A percentile compares a stretch with the other conserved stretches of the same genome.
Evolutionary conservation across 2,797 vertebrate genomes (phyloP).

Genomic region (Phaenicophaeus curvirostris): DNA sequence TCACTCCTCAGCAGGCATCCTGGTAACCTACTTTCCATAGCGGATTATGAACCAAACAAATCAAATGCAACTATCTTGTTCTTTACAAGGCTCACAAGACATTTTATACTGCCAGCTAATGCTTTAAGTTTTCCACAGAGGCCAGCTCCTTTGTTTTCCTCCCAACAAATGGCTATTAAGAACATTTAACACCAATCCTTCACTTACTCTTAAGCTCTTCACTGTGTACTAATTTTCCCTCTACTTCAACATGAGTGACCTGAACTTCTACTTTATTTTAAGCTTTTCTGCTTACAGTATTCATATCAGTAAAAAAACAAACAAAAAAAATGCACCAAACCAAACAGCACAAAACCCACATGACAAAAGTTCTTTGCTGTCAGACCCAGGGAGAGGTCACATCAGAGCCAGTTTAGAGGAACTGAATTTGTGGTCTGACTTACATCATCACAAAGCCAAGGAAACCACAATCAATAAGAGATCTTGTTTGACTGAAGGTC

Average conservation of each 20-base stretch:
- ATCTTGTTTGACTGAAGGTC: not conserved
- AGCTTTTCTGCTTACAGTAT: not conserved
- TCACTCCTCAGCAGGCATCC: not conserved
- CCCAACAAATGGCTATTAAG: not conserved
- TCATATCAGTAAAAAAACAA: not conserved
- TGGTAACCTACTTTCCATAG: fast-evolving
- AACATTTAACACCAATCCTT: not conserved
- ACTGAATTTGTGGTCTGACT: not conserved
- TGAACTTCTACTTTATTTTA: not conserved
- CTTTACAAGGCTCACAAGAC: not conserved
- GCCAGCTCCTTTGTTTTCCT: not conserved
- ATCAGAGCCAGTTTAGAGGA: not conserved
- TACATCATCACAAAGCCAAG: not conserved
- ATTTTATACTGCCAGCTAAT: not conserved
- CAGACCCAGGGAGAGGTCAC: not conserved
- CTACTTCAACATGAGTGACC: not conserved
- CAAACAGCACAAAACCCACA: not conserved
- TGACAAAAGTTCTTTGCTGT: not conserved
- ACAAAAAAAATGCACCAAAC: no score
- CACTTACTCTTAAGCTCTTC: not conserved
- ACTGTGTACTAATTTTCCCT: not conserved
- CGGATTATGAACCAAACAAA: not conserved
- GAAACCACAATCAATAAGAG: constrained; percentile 3
- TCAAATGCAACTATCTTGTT: not conserved
- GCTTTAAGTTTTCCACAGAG: not conserved